Conservation (phyloP, 2,797 vertebrate genomes). For the Enteromius trimaculatus region DNA sequence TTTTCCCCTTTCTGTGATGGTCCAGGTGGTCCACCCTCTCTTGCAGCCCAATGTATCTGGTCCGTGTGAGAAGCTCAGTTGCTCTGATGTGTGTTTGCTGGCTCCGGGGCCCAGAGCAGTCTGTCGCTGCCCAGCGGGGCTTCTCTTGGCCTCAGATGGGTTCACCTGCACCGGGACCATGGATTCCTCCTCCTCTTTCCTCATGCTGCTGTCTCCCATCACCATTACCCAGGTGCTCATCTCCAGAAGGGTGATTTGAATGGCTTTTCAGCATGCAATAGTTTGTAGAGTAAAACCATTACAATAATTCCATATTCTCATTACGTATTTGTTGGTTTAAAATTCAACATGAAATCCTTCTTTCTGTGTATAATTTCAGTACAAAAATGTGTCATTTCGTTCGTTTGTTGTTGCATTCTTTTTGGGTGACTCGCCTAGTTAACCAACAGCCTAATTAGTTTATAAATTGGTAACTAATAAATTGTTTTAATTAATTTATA, state of each 20-base stretch:
- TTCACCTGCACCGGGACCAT: conserved; percentile 75
- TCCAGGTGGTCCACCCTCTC: conserved; percentile 83
- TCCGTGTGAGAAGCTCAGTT: conserved; percentile 75
- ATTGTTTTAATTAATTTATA: too few relatives aligned
- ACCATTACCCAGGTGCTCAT: conserved; percentile 80
- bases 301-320: neutral
- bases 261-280: neutral
- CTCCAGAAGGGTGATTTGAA: neutral
- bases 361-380: too few relatives aligned
- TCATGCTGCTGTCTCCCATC: conserved; percentile 77
- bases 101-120: conserved; percentile 69
- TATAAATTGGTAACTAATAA: too few relatives aligned
- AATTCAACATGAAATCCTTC: neutral
- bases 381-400: too few relatives aligned
- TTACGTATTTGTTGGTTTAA: neutral
- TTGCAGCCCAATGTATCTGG: conserved; percentile 74
- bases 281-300: neutral
- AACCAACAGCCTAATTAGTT: too few relatives aligned
- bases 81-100: conserved; percentile 89
- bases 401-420: too few relatives aligned
- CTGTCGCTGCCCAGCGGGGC: conserved; percentile 81
- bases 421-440: too few relatives aligned
- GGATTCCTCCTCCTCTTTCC: conserved; percentile 78
- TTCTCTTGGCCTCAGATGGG: conserved; percentile 77
- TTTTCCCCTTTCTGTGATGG: too few relatives aligned